Evolutionary conservation across 1,140 invertebrate genomes (phyloP).

Genomic region (Habropoda laboriosa): DNA sequence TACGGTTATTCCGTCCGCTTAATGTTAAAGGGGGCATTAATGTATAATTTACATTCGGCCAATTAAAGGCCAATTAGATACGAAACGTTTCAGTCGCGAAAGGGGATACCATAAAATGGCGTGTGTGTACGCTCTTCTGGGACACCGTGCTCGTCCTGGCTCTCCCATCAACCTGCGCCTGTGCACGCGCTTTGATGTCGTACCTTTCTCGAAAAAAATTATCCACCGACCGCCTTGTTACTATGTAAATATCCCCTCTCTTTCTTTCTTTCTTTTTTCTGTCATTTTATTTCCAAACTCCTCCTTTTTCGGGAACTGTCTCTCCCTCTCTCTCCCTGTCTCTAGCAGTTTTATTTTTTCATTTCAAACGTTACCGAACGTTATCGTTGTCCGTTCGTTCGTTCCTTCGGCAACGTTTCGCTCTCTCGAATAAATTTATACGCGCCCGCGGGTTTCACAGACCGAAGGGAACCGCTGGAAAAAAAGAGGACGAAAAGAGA

Average conservation of each 20-base stretch:
- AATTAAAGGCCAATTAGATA: constrained; percentile 59
- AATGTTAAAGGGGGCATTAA: constrained; percentile 54
- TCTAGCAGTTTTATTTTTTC: background rate
- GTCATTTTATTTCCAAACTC: background rate
- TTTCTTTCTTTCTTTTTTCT: background rate
- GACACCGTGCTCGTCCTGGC: constrained; percentile 10
- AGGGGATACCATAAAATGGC: constrained; percentile 14
- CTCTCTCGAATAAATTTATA: constrained; percentile 14
- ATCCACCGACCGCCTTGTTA: constrained; percentile 14
- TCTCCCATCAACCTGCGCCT: background rate
- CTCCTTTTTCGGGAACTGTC: background rate
- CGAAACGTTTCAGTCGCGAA: constrained; percentile 29
- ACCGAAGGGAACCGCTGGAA: no score
- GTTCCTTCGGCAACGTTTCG: constrained; percentile 4
- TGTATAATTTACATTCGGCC: constrained; percentile 58
- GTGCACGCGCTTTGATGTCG: constrained; percentile 43
- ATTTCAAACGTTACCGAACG: background rate
- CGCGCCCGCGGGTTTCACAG: background rate
- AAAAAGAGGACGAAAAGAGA: background rate
- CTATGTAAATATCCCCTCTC: constrained; percentile 5
- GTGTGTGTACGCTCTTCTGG: constrained; percentile 13
- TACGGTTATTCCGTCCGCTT: constrained; percentile 39
- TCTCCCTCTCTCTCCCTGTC: background rate
- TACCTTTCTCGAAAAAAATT: constrained; percentile 38
- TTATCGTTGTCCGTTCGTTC: background rate